These are phyloP conservation scores for Drosophila anceps DNA, from an alignment of 2,888 invertebrate species.

Conservation along the genomic window DNA sequence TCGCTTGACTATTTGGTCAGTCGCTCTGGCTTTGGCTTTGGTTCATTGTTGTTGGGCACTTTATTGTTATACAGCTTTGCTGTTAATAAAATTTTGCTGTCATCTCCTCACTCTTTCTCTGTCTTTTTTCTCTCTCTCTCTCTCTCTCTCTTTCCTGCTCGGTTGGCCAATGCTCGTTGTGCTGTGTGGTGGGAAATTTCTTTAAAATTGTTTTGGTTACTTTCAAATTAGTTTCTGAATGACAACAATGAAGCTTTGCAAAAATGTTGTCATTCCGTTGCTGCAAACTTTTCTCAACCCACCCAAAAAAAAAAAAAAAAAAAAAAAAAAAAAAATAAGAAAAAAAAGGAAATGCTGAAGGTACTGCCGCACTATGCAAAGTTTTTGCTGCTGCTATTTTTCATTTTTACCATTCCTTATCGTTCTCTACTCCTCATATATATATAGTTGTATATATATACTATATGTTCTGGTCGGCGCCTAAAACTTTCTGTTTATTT, in stretches of 20 bases:
- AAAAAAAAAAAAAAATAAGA: background rate
- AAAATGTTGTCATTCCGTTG: constrained; percentile 83
- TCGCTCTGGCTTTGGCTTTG: constrained; percentile 15
- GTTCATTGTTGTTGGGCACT: constrained; percentile 40
- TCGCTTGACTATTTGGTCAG: constrained; percentile 53
- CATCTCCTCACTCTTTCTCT: constrained; percentile 42
- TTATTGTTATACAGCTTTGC: constrained; percentile 75
- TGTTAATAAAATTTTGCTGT: constrained; percentile 81
- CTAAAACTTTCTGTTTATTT: constrained; percentile 79
- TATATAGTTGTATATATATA: constrained; percentile 15
- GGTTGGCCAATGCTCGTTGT: constrained; percentile 36
- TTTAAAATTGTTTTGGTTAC: constrained; percentile 83
- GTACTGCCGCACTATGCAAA: constrained; percentile 69
- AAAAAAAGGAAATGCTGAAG: background rate
- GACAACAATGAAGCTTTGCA: constrained; percentile 80
- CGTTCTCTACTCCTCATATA: constrained; percentile 28
- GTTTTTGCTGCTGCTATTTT: constrained; percentile 57
- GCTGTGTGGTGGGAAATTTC: constrained; percentile 78
- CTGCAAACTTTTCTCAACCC: constrained; percentile 70
- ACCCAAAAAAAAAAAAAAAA: background rate
- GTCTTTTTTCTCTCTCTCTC: constrained; percentile 3
- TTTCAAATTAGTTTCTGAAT: constrained; percentile 82
- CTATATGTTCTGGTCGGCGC: constrained; percentile 38
- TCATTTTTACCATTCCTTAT: constrained; percentile 69
- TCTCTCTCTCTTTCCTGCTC: background rate